Base-by-base conservation (phyloP, 2,797 vertebrate genomes). In the Acanthurus lineatus region DNA sequence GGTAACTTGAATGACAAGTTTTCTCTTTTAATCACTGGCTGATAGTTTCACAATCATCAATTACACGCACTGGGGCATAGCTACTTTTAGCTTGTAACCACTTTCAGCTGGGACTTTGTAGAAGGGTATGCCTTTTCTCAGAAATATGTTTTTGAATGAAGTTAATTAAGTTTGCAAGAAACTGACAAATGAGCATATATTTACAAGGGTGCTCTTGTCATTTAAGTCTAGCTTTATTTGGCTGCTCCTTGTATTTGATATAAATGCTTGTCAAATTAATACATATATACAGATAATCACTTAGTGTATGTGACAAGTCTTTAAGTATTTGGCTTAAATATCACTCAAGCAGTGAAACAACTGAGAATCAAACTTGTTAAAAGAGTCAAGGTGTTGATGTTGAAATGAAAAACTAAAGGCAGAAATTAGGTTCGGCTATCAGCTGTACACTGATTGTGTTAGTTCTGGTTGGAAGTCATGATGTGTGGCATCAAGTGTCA, bases 1-100 rank as follows among this genome's bases (percentile, higher is more conserved):
- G 47, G 19, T 35, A 7, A 35, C 32, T 11, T 83, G 47, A 70
- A 76, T 71, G 76, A 70, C 60, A 76, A 73, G 38, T 76, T 53
- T 69, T 22, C 73, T 76, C 57, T 83, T 82, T 79, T 62, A 78
- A 76, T 69, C 42, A 60, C 64, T 70, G 22, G 12, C 47, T 72
- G 49, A 57, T 51, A 32, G 54, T 62, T 48, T 42, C 22, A 59
- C 48, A 59, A 61, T 78, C 71, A 77, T 76, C 66, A 61, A 10
- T 75, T 47, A 69, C 42, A 40, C 79, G 79, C 58, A 63, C 5
- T 57, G 16, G 54, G 20, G 12, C 49, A 56, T 47, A 52, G 44
- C 47, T 51, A 67, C 47, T 54, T 62, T 65, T 42, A 28, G 52
- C 35, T 44, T 54, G 56, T 40, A 69, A 57, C 62, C 32, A 47